Base-by-base conservation (phyloP, 2,113 vertebrate species). In the Passer montanus region DNA sequence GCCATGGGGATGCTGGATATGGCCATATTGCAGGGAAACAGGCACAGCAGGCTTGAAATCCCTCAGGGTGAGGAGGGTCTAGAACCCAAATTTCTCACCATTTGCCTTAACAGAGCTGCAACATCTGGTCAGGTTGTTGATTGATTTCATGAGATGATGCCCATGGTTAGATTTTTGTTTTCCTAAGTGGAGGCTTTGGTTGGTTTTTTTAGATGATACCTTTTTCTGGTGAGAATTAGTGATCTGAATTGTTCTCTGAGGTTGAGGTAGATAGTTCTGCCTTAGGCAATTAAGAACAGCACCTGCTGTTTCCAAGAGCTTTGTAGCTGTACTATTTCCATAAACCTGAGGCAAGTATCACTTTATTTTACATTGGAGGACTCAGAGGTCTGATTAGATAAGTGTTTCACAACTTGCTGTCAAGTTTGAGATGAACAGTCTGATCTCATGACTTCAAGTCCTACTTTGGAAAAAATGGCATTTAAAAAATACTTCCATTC, bases 21-120 rank as follows among this genome's bases (percentile, higher is more conserved):
- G 66, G 62, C 18, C 52, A 10, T 19, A 17, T 3, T 67, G 44
- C 3, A 2, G 60, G 47, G 44, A 50, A 78, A 75, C 10, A 35
- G 35, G 33, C 67, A 35, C 2, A 5, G 9, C 8, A 84, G 44
- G 44, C 53, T 88, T 50, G 30, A 83, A 82, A 64, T 44, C 44
- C 21, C 22, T 82, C 26, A 27, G 56, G 7, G 5, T 46, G 13
- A 87, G 47, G 37, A 70, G 35, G 7, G 3, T 39, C 39, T 59
- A 33, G 35, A 75, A 63, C 20, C 10, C 23, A 50, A 15, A 41
- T 79, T 78, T 78, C 7, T 43, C 16, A 63, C 11, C 14, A 33
- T 14, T 80, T 1, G 0, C 30, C 15, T 47, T 2, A 0, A 47
- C 1, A 2, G 63, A 76, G 53, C 41, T 75, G 55, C 53, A 62